Conservation (phyloP, 2,113 vertebrate genomes). For the Opisthocomus hoazin region DNA sequence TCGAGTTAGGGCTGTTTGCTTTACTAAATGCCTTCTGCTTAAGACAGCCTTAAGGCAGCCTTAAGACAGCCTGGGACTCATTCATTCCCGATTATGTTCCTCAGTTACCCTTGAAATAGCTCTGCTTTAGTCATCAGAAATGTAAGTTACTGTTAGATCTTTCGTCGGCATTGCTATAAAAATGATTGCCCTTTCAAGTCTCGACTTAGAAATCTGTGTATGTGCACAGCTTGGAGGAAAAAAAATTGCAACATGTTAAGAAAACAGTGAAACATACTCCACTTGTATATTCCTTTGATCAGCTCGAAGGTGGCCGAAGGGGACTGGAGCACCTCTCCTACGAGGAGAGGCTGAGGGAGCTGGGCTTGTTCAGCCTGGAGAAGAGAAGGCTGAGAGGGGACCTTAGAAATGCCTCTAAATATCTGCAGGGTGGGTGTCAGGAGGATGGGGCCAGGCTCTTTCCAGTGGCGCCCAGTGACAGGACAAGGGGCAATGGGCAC, state of each 20-base stretch:
- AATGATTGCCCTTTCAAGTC: neutral
- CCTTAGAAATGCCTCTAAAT: too few species aligned
- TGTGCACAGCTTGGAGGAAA: too few species aligned
- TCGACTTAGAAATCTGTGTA: neutral
- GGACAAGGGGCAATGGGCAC: too few species aligned
- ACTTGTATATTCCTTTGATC: neutral
- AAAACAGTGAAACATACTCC: neutral
- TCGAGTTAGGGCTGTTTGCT: neutral
- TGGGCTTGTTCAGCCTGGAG: too few species aligned
- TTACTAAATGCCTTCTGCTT: neutral
- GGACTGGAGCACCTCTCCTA: too few species aligned
- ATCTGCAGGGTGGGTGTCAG: too few species aligned
- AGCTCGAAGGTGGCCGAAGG: neutral
- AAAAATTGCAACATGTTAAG: neutral
- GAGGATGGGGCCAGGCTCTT: too few species aligned
- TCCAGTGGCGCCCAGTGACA: too few species aligned
- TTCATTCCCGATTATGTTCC: neutral
- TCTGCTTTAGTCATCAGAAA: neutral
- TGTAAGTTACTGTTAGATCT: neutral
- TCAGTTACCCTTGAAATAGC: neutral
- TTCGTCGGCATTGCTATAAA: neutral
- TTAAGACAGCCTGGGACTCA: neutral
- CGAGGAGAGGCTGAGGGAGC: too few species aligned
- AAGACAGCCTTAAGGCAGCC: neutral
- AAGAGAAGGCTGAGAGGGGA: too few species aligned